Evolutionary conservation across 2,797 vertebrate genomes (phyloP).

Genomic region (Coregonus ussuriensis): DNA sequence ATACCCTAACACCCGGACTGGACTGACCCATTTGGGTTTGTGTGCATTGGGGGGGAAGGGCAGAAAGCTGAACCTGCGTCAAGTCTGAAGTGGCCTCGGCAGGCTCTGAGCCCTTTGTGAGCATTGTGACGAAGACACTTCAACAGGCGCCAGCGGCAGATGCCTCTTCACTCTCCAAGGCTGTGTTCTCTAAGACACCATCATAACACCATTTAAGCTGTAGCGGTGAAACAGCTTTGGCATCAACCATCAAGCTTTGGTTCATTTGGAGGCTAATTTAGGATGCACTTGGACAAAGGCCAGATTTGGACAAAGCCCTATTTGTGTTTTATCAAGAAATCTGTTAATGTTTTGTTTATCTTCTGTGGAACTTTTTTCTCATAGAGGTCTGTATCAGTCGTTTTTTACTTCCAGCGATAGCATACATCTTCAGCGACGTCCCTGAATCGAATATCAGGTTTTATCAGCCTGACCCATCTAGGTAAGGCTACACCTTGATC

Average conservation of each 20-base stretch:
- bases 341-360: slow-evolving; percentile 36
- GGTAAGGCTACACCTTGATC: slow-evolving; percentile 68
- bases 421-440: slow-evolving; percentile 49
- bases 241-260: too few species aligned
- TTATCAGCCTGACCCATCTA: slow-evolving; percentile 49
- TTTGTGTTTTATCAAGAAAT: slow-evolving; percentile 1
- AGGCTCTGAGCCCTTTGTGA: slow-evolving; percentile 30
- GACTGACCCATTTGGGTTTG: slow-evolving; percentile 39
- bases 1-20: slow-evolving; percentile 12
- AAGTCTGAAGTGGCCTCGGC: slow-evolving; percentile 59
- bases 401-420: slow-evolving; percentile 37
- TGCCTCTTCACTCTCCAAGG: neutral
- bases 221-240: neutral
- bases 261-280: neutral
- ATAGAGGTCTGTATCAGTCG: slow-evolving; percentile 4
- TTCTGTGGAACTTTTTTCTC: slow-evolving; percentile 16
- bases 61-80: slow-evolving; percentile 9
- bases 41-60: slow-evolving; percentile 23
- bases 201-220: neutral
- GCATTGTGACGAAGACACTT: slow-evolving; percentile 43
- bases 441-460: slow-evolving; percentile 66
- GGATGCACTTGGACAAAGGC: neutral
- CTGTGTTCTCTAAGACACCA: neutral
- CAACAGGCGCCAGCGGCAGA: slow-evolving; percentile 32
- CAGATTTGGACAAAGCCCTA: neutral